Percentiles rank a stretch among this genome's conserved stretches.
Evolutionary conservation across 2,888 invertebrate species (phyloP).

Genomic region (Cataglyphis livida): DNA sequence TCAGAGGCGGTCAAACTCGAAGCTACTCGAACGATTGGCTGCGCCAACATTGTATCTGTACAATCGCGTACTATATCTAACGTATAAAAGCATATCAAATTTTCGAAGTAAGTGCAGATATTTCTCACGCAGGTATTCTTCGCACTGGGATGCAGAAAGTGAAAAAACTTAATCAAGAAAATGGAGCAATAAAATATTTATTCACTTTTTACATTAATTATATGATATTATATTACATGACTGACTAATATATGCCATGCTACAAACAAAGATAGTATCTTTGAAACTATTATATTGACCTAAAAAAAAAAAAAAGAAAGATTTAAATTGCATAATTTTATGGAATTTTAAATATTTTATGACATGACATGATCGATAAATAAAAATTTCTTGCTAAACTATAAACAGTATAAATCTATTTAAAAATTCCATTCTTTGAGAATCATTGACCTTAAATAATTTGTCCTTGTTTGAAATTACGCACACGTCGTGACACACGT

Average conservation of each 20-base stretch:
- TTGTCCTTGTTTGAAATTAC: not conserved
- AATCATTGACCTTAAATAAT: not conserved
- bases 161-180: not conserved
- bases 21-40: slow-evolving; percentile 27
- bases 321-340: not conserved
- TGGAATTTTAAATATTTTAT: not conserved
- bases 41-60: not conserved
- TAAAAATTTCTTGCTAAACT: not conserved
- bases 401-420: too few relatives aligned
- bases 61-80: not conserved
- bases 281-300: not conserved
- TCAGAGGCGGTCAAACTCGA: slow-evolving; percentile 41
- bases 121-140: not conserved
- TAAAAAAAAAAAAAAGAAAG: not conserved
- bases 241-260: not conserved
- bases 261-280: not conserved
- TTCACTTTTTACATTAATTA: not conserved
- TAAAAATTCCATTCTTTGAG: not conserved
- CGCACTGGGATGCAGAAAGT: not conserved
- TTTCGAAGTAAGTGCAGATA: not conserved
- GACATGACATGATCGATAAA: not conserved
- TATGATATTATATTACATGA: not conserved
- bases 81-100: not conserved
- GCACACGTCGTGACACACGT: not conserved
- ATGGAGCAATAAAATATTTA: not conserved